Conservation (phyloP, 2,113 vertebrate species). For the Pardalotus punctatus region DNA sequence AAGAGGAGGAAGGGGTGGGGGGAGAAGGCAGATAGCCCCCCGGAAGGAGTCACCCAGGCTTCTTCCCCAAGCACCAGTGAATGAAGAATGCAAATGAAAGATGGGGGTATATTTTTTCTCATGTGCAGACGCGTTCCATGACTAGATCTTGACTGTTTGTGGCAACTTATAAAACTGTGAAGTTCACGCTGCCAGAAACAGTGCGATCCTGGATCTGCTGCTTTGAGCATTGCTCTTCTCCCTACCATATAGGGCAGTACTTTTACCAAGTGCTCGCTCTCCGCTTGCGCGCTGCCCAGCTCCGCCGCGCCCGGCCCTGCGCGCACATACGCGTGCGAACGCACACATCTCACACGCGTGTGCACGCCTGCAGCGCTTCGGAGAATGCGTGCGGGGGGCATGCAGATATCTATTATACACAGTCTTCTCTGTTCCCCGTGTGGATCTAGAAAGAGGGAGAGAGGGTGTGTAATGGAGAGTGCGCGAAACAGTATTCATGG, state of each 20-base stretch:
- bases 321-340: background rate
- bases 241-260: constrained; percentile 15
- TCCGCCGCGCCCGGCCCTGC: background rate
- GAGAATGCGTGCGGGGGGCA: background rate
- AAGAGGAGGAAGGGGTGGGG: background rate
- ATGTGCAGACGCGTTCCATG: background rate
- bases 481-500: background rate
- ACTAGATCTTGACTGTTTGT: background rate
- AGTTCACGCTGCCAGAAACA: background rate
- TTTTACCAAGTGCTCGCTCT: background rate
- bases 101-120: background rate
- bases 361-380: background rate
- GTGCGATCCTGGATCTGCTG: background rate
- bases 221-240: background rate
- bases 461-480: background rate
- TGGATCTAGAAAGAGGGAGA: background rate
- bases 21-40: background rate
- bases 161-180: background rate
- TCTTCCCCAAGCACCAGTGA: background rate
- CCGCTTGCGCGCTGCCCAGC: background rate
- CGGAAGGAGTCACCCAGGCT: background rate
- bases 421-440: background rate
- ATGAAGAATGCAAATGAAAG: background rate
- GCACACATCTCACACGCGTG: background rate
- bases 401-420: background rate